phyloP scores from a whole-genome alignment of 1,140 invertebrate genomes.

The Lutraria rhynchaena region DNA sequence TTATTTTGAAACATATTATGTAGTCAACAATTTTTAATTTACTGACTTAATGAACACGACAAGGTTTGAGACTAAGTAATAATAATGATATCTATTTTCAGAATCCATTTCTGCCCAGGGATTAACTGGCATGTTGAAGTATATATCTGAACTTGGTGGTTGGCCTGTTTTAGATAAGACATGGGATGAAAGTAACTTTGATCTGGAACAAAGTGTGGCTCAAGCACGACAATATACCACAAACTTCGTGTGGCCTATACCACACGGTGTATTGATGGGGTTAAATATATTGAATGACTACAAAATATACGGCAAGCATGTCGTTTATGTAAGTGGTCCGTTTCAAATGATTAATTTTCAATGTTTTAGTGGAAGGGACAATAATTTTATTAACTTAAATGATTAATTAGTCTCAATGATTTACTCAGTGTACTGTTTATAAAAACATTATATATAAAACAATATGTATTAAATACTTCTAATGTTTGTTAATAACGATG shows the following conservation, averaged over 20 bases:
- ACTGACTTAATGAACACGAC: too few species aligned
- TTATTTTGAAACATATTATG: too few species aligned
- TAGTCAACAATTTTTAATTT: too few species aligned
- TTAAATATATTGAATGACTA: conserved; percentile 51
- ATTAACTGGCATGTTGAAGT: conserved; percentile 75
- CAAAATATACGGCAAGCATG: conserved; percentile 51
- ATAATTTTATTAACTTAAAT: too few species aligned
- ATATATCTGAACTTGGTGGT: conserved; percentile 89
- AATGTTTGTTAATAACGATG: too few species aligned
- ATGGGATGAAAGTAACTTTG: conserved; percentile 85
- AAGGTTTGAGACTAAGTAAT: too few species aligned
- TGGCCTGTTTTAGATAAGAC: conserved; percentile 88
- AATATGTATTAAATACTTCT: too few species aligned
- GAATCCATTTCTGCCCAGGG: conserved; percentile 50
- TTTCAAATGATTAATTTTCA: too few species aligned
- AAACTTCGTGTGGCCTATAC: conserved; percentile 55
- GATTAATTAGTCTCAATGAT: too few species aligned
- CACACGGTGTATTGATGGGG: conserved; percentile 42
- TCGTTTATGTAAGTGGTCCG: conserved; percentile 55
- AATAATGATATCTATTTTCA: conserved; percentile 33
- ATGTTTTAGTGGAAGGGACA: too few species aligned
- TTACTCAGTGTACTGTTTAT: too few species aligned
- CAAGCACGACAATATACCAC: conserved; percentile 52
- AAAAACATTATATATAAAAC: too few species aligned
- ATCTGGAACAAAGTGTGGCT: conserved; percentile 85